Evolutionary conservation across 2,797 vertebrate genomes (phyloP).

Genomic region (Poecilia picta): DNA sequence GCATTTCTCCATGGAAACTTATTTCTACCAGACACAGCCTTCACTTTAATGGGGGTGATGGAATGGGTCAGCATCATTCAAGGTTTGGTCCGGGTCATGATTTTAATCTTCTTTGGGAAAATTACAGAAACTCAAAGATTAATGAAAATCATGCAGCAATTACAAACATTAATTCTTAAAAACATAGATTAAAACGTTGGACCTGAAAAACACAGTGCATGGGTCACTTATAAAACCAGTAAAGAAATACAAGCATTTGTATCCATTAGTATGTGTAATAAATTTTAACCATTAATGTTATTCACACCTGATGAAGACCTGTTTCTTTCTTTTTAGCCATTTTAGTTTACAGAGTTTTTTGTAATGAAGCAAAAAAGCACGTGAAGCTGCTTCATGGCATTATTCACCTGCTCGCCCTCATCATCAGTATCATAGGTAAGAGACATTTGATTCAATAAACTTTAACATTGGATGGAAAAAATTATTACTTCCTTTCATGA

Average conservation of each 20-base stretch:
- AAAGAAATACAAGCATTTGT: background rate
- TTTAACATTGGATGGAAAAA: background rate
- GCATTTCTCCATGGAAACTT: too few species aligned
- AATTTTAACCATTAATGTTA: background rate
- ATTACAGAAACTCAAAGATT: background rate
- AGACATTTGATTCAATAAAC: background rate
- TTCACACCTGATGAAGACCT: background rate
- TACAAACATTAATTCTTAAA: background rate
- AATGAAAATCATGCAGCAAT: too few species aligned
- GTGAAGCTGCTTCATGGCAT: slow-evolving; percentile 89
- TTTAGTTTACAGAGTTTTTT: slow-evolving; percentile 93
- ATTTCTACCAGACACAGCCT: too few species aligned
- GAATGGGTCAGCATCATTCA: background rate
- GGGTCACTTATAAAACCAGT: background rate
- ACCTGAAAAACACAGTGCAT: background rate
- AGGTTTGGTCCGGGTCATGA: background rate
- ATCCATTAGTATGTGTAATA: background rate
- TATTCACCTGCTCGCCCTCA: slow-evolving; percentile 86
- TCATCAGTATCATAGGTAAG: slow-evolving; percentile 88
- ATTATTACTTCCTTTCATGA: background rate
- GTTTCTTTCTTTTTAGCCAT: slow-evolving; percentile 78
- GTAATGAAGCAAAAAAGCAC: slow-evolving; percentile 86
- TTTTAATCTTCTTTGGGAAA: background rate
- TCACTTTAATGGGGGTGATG: too few species aligned
- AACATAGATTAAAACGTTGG: background rate